These are phyloP conservation scores for Sapajus apella DNA, from an alignment of 2,113 vertebrate genomes.

Conservation along the genomic window DNA sequence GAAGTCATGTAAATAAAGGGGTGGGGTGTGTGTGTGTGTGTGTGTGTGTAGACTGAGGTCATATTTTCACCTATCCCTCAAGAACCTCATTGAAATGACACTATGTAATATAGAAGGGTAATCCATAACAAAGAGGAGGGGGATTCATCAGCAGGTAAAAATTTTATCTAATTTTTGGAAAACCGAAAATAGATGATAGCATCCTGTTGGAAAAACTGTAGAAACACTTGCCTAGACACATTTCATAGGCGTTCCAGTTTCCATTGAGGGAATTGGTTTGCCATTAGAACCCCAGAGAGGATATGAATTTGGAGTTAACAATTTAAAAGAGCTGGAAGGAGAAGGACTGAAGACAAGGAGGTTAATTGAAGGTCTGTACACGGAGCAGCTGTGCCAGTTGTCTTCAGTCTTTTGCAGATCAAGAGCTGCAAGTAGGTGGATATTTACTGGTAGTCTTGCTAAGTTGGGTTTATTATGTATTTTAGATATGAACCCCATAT, in stretches of 20 bases:
- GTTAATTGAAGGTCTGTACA: neutral
- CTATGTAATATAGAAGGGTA: neutral
- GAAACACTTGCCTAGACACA: neutral
- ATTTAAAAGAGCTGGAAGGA: neutral
- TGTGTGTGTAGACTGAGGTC: neutral
- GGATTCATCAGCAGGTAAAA: constrained; percentile 3
- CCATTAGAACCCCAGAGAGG: neutral
- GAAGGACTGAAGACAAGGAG: neutral
- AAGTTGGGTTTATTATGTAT: too few species aligned
- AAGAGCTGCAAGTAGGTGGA: neutral
- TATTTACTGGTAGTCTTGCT: neutral
- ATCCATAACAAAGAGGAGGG: neutral
- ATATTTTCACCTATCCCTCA: neutral
- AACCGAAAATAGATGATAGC: neutral
- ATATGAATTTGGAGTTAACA: neutral
- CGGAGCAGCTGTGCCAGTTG: neutral
- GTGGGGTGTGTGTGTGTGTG: neutral
- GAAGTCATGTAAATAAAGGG: neutral
- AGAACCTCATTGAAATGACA: neutral
- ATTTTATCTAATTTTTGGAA: constrained; percentile 6
- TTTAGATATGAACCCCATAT: too few species aligned
- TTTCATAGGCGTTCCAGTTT: neutral
- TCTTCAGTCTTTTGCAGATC: neutral
- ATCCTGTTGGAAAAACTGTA: neutral
- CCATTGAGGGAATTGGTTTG: neutral